Evolutionary conservation across 2,113 vertebrate genomes (phyloP).

Genomic region (Geothlypis trichas): DNA sequence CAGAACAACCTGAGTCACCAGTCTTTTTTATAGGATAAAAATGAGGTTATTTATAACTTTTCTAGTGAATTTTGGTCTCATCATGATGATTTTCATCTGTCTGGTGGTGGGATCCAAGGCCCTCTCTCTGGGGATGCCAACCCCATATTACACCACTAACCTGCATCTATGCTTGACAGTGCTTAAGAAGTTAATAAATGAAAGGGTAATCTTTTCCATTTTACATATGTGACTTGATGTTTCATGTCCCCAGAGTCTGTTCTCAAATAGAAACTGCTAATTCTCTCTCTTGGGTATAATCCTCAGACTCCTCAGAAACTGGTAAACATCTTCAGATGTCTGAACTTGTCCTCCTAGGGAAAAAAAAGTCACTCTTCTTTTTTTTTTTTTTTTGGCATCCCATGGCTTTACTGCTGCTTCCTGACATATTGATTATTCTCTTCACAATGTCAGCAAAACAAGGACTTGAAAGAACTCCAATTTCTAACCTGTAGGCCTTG

Average conservation of each 20-base stretch:
- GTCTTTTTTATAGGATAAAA: background rate
- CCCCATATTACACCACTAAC: fast-evolving
- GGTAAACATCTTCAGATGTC: background rate
- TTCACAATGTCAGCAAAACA: background rate
- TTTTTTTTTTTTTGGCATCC: background rate
- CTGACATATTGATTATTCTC: background rate
- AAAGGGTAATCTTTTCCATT: background rate
- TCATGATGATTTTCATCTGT: background rate
- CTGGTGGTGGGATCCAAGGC: background rate
- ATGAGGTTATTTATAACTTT: background rate
- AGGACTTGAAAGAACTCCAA: background rate
- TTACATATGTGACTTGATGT: background rate
- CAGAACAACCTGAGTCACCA: background rate
- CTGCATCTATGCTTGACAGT: background rate
- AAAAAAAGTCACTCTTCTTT: background rate
- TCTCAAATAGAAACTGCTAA: background rate
- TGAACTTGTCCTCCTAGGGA: background rate
- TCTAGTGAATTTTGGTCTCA: background rate
- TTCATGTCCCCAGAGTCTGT: background rate
- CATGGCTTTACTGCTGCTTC: background rate
- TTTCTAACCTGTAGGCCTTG: background rate
- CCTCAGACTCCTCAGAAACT: background rate
- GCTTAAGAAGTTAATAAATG: background rate
- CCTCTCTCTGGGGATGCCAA: background rate
- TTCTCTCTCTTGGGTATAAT: background rate